These are phyloP conservation scores for Agrotis exclamationis DNA, from an alignment of 2,888 invertebrate species.

Conservation along the genomic window DNA sequence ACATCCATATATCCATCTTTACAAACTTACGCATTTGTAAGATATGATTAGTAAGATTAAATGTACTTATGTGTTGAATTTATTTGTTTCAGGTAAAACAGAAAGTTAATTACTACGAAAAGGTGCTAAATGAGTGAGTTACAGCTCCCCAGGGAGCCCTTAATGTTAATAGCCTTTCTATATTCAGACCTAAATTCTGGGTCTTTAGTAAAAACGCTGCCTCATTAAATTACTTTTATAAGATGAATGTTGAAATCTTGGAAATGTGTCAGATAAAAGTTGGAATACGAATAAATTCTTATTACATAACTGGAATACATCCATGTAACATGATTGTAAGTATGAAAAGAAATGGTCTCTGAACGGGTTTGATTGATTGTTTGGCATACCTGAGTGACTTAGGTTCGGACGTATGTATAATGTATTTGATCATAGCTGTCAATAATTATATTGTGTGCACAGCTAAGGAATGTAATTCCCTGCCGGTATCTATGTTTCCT, in stretches of 20 bases:
- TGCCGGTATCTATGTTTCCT: no score
- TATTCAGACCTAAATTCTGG: conserved; percentile 20
- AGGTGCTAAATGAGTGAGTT: conserved; percentile 36
- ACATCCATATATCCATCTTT: no score
- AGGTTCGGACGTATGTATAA: no score
- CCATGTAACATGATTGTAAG: not conserved
- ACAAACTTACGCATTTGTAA: no score
- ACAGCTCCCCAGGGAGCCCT: conserved; percentile 5
- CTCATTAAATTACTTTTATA: conserved; percentile 34
- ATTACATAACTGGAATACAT: no score
- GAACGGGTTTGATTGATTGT: not conserved
- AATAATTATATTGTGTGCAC: no score
- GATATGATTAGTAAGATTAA: not conserved
- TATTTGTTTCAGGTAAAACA: conserved; percentile 57
- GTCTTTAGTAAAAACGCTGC: conserved; percentile 5
- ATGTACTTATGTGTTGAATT: conserved; percentile 21
- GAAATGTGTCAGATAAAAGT: not conserved
- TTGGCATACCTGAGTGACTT: no score
- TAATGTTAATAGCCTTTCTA: conserved; percentile 12
- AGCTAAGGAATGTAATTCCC: no score
- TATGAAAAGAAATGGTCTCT: not conserved
- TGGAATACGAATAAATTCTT: not conserved
- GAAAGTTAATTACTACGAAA: conserved; percentile 37
- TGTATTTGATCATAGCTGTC: no score
- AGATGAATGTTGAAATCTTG: conserved; percentile 10